These are phyloP conservation scores for Diploscapter pachys DNA, from an alignment of 1,140 invertebrate genomes.

Conservation along the genomic window DNA sequence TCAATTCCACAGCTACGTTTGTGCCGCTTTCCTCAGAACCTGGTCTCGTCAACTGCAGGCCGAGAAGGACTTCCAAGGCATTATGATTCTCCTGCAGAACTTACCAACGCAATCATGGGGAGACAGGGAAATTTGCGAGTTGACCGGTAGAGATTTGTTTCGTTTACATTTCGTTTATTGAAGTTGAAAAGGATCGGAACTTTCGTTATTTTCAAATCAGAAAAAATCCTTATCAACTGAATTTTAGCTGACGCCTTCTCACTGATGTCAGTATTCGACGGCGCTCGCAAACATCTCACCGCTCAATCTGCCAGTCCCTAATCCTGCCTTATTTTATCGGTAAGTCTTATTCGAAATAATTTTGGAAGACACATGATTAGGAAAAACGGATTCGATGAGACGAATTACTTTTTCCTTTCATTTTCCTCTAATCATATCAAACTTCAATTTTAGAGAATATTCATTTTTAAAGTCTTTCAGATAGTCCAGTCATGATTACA, in stretches of 20 bases:
- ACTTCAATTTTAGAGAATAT: too few relatives aligned
- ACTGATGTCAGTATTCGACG: constrained; percentile 93
- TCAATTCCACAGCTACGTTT: constrained; percentile 95
- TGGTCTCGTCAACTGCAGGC: constrained; percentile 84
- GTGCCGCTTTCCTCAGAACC: constrained; percentile 92
- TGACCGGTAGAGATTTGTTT: constrained; percentile 93
- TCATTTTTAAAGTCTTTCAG: too few relatives aligned
- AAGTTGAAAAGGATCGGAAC: constrained; percentile 58
- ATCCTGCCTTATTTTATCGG: neutral
- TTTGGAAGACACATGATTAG: too few relatives aligned
- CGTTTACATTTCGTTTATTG: constrained; percentile 89
- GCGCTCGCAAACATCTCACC: constrained; percentile 36
- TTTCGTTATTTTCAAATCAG: constrained; percentile 11
- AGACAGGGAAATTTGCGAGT: constrained; percentile 70
- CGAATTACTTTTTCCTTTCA: too few relatives aligned
- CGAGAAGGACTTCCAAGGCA: constrained; percentile 88
- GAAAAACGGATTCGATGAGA: too few relatives aligned
- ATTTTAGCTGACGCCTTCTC: constrained; percentile 83
- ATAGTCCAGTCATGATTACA: too few relatives aligned
- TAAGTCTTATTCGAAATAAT: too few relatives aligned
- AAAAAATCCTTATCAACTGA: too few relatives aligned
- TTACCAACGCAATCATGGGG: constrained; percentile 94
- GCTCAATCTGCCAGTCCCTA: constrained; percentile 19
- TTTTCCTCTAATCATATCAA: too few relatives aligned
- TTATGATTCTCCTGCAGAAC: constrained; percentile 96